Conservation (phyloP, 2,113 vertebrate genomes). For the Rostratula benghalensis region DNA sequence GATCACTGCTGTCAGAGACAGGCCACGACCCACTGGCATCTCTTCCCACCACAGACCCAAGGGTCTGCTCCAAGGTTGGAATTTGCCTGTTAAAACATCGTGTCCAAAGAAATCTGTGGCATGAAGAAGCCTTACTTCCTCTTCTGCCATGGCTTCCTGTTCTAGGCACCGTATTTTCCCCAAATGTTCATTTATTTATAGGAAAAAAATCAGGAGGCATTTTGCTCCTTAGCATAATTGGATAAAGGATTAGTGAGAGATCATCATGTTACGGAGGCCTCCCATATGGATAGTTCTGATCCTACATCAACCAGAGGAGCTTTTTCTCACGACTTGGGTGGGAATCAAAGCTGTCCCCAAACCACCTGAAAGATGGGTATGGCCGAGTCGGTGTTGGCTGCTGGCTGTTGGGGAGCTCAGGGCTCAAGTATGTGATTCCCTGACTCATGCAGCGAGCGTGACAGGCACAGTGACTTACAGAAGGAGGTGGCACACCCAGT, state of each 20-base stretch:
- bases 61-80: not conserved
- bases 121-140: not conserved
- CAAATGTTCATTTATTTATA: not conserved
- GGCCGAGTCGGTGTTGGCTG: not conserved
- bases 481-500: slow-evolving; percentile 12
- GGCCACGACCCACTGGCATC: not conserved
- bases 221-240: not conserved
- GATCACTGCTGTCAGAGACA: not conserved
- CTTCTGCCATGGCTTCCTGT: not conserved
- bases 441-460: not conserved
- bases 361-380: not conserved
- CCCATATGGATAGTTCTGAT: not conserved
- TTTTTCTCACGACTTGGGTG: not conserved
- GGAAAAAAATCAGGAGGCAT: not conserved
- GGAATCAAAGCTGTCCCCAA: not conserved
- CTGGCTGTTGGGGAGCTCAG: not conserved
- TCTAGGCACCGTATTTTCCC: not conserved
- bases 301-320: not conserved
- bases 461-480: slow-evolving; percentile 36
- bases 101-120: not conserved
- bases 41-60: not conserved
- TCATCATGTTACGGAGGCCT: not conserved
- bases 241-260: not conserved
- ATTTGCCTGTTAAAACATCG: not conserved
- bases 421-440: not conserved